Conservation (phyloP, 1,140 invertebrate species). For the Camponotus pennsylvanicus region DNA sequence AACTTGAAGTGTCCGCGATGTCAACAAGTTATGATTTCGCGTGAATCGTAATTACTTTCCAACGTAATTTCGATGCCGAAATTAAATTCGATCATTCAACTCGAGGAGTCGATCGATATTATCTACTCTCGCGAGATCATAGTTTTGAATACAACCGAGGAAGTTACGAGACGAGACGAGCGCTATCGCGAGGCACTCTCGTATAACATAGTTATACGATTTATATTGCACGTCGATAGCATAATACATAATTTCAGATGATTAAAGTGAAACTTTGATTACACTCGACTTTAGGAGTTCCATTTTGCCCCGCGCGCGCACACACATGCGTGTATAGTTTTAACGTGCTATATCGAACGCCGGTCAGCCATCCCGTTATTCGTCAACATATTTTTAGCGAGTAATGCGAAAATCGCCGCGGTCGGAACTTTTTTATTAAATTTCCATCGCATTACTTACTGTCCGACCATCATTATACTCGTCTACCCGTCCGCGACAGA, state of each 20-base stretch:
- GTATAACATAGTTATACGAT: conserved; percentile 7
- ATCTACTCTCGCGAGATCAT: conserved; percentile 33
- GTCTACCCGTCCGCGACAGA: conserved; percentile 63
- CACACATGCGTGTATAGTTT: neutral
- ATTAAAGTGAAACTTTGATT: conserved; percentile 41
- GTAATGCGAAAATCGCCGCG: conserved; percentile 27
- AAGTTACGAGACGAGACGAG: neutral
- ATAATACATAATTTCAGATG: neutral
- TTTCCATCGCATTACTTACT: conserved; percentile 38
- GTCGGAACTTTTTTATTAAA: conserved; percentile 59
- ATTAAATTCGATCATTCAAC: conserved; percentile 15
- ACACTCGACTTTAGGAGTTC: conserved; percentile 1
- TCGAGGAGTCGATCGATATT: conserved; percentile 42
- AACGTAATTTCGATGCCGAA: conserved; percentile 29
- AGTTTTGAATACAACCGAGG: conserved; percentile 33
- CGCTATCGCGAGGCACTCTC: neutral
- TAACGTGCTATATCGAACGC: neutral
- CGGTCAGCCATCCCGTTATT: conserved; percentile 1
- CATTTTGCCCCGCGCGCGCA: neutral
- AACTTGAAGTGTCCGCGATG: conserved; percentile 46
- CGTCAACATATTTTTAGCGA: conserved; percentile 35
- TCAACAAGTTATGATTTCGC: conserved; percentile 1
- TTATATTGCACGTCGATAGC: conserved; percentile 32
- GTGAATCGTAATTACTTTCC: conserved; percentile 23
- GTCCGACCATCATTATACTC: conserved; percentile 68